phyloP scores from a whole-genome alignment of 2,888 invertebrate genomes.

The Calliopum simillimum region DNA sequence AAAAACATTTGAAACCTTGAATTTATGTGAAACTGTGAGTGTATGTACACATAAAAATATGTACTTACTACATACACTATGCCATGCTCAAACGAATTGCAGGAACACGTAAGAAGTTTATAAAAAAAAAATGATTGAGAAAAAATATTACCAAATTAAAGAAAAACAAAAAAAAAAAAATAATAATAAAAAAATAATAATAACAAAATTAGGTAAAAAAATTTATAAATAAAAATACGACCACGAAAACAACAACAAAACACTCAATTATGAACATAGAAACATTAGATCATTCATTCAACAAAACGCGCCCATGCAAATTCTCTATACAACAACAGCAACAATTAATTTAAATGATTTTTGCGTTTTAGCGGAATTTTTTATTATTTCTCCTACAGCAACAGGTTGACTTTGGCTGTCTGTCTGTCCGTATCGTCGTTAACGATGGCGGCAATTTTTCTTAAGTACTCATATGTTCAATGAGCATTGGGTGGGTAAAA shows the following conservation, averaged over 20 bases:
- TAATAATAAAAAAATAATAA: too few species aligned
- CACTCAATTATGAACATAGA: too few species aligned
- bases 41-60: neutral
- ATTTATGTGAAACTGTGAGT: constrained; percentile 1
- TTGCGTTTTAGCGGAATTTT: neutral
- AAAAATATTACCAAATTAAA: neutral
- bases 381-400: neutral
- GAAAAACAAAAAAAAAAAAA: neutral
- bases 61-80: neutral
- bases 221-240: neutral
- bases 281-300: too few species aligned
- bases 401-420: neutral
- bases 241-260: neutral
- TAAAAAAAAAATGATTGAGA: neutral
- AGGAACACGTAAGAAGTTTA: neutral
- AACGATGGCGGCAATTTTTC: too few species aligned
- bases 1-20: constrained; percentile 27
- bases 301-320: too few species aligned
- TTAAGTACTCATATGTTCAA: too few species aligned
- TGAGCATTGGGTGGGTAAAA: too few species aligned
- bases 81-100: neutral
- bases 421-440: neutral
- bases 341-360: too few species aligned
- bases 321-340: too few species aligned
- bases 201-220: too few species aligned